These are phyloP conservation scores for Drosophila ercepeae DNA, from an alignment of 1,140 invertebrate genomes.

Conservation along the genomic window DNA sequence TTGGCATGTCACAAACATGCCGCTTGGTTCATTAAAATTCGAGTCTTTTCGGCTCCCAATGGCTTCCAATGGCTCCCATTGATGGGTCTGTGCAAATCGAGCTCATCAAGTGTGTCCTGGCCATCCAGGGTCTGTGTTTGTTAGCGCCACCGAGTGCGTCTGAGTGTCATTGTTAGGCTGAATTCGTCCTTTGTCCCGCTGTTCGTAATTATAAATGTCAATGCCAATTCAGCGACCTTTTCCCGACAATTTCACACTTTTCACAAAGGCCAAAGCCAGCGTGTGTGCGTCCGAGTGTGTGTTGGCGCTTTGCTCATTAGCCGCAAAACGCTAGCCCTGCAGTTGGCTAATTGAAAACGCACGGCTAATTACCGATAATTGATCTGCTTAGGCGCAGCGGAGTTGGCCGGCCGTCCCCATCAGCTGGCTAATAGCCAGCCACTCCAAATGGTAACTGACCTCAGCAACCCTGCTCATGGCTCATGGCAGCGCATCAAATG, in stretches of 20 bases:
- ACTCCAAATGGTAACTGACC: slow-evolving; percentile 19
- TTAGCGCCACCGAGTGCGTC: slow-evolving; percentile 48
- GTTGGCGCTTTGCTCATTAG: slow-evolving; percentile 33
- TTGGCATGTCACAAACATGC: slow-evolving; percentile 63
- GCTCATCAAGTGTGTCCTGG: slow-evolving; percentile 21
- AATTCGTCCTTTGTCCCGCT: slow-evolving; percentile 37
- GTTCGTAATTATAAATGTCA: slow-evolving; percentile 55
- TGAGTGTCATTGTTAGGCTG: slow-evolving; percentile 49
- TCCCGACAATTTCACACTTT: slow-evolving; percentile 57
- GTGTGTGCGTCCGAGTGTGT: slow-evolving; percentile 11
- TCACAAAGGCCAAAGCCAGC: slow-evolving; percentile 6
- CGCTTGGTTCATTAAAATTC: slow-evolving; percentile 40
- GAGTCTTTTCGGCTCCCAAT: slow-evolving; percentile 20
- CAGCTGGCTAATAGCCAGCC: slow-evolving; percentile 42
- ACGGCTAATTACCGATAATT: slow-evolving; percentile 64
- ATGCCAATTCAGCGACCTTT: slow-evolving; percentile 29
- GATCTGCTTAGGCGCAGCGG: slow-evolving; percentile 51
- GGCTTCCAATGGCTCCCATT: slow-evolving; percentile 7
- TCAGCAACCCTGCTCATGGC: slow-evolving; percentile 12
- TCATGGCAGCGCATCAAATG: slow-evolving; percentile 14
- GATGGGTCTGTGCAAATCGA: slow-evolving; percentile 22
- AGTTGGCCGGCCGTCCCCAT: slow-evolving; percentile 7
- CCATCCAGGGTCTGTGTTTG: slow-evolving; percentile 1
- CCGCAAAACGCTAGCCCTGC: slow-evolving; percentile 44
- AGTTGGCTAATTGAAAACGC: slow-evolving; percentile 64